These are phyloP conservation scores for Watsonalla binaria DNA, from an alignment of 2,888 invertebrate species.

Conservation along the genomic window DNA sequence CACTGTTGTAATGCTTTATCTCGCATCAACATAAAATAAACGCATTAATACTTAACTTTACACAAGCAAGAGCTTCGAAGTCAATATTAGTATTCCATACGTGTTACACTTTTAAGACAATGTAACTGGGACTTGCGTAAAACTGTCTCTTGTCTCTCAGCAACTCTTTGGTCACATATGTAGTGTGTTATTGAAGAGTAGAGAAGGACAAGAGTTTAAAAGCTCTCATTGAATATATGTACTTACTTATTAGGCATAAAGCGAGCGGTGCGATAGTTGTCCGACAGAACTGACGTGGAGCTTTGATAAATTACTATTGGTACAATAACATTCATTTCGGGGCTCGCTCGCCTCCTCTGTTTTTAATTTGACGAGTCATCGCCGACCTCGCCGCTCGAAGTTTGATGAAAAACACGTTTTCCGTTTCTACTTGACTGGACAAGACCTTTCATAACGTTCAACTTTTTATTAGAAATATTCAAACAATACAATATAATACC, in stretches of 20 bases:
- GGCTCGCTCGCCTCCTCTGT: slow-evolving; percentile 43
- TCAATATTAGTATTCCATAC: slow-evolving; percentile 41
- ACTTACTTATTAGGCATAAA: slow-evolving; percentile 43
- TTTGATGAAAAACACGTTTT: slow-evolving; percentile 48
- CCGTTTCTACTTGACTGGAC: slow-evolving; percentile 37
- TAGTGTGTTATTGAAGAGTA: slow-evolving; percentile 21
- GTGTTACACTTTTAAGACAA: slow-evolving; percentile 27
- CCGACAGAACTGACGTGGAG: slow-evolving; percentile 30
- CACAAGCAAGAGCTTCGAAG: slow-evolving; percentile 31
- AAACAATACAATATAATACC: slow-evolving; percentile 10
- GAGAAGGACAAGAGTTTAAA: slow-evolving; percentile 26
- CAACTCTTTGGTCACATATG: slow-evolving; percentile 43
- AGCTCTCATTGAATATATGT: slow-evolving; percentile 40
- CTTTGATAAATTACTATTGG: slow-evolving; percentile 70
- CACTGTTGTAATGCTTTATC: slow-evolving; percentile 15
- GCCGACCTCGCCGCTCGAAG: slow-evolving; percentile 33
- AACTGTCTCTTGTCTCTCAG: slow-evolving; percentile 39
- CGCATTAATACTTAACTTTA: slow-evolving; percentile 28
- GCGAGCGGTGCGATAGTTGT: slow-evolving; percentile 32
- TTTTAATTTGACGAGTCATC: slow-evolving; percentile 63
- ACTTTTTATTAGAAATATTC: slow-evolving; percentile 22
- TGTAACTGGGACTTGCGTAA: slow-evolving; percentile 41
- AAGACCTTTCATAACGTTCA: slow-evolving; percentile 30
- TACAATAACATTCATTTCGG: slow-evolving; percentile 62
- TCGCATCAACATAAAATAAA: slow-evolving; percentile 14